These are phyloP conservation scores for Nymphicus hollandicus DNA, from an alignment of 2,113 vertebrate genomes.

Conservation along the genomic window DNA sequence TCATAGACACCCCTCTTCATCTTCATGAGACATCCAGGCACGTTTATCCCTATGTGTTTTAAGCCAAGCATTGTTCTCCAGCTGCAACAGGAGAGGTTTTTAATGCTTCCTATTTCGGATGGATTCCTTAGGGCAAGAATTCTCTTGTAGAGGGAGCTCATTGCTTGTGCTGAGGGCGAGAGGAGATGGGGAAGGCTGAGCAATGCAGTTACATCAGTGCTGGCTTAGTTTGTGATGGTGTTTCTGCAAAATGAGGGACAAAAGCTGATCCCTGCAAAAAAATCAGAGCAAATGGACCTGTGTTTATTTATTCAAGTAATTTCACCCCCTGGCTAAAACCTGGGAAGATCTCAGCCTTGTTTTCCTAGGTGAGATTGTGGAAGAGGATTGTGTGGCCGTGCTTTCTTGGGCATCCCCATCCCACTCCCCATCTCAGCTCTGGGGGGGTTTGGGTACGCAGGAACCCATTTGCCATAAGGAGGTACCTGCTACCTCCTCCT, in stretches of 20 bases:
- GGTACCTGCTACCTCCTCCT: not conserved
- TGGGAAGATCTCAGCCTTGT: not conserved
- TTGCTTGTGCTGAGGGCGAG: not conserved
- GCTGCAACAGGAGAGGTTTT: not conserved
- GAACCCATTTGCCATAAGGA: fast-evolving
- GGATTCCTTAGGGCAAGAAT: not conserved
- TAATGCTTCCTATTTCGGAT: not conserved
- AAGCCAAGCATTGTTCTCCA: not conserved
- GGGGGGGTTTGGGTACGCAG: not conserved
- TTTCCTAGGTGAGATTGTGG: not conserved
- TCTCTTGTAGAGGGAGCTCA: not conserved
- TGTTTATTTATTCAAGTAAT: not conserved
- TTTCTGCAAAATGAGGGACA: not conserved
- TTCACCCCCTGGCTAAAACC: not conserved
- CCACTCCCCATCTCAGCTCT: fast-evolving
- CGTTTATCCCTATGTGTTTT: not conserved
- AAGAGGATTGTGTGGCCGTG: not conserved
- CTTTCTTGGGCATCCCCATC: not conserved
- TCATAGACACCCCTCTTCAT: not conserved
- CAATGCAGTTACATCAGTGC: fast-evolving
- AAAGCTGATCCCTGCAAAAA: not conserved
- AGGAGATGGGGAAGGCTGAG: not conserved
- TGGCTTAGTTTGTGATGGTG: fast-evolving
- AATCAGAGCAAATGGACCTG: fast-evolving
- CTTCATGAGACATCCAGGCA: not conserved